A percentile compares a stretch with the other conserved stretches of the same genome.
phyloP scores from a whole-genome alignment of 1,140 invertebrate species.

The Sitobion miscanthi region DNA sequence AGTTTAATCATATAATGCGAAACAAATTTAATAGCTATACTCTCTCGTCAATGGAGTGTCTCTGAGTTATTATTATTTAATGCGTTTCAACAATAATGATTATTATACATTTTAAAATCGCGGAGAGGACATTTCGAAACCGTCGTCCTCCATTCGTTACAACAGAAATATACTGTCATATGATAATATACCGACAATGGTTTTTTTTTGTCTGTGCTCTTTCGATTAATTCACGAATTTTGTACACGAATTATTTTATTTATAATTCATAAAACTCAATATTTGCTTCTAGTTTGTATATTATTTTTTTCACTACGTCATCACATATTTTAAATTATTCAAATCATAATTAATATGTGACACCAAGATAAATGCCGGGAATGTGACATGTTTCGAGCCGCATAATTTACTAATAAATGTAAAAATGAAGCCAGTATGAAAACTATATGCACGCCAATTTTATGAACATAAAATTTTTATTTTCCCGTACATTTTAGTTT shows the following conservation, averaged over 20 bases:
- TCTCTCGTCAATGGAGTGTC: neutral
- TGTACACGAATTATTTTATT: neutral
- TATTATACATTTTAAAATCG: neutral
- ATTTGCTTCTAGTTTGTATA: neutral
- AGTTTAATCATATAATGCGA: neutral
- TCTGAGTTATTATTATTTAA: slow-evolving; percentile 17
- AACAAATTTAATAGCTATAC: neutral
- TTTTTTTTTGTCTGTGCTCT: neutral
- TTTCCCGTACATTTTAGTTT: neutral
- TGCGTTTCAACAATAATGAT: neutral
- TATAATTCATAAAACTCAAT: neutral
- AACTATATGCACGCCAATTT: neutral
- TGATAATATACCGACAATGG: neutral
- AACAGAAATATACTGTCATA: neutral
- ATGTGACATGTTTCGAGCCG: neutral
- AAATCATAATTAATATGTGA: slow-evolving; percentile 18
- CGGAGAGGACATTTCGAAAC: neutral
- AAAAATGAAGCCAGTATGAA: neutral
- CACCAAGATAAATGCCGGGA: neutral
- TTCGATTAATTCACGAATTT: neutral
- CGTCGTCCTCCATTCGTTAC: neutral
- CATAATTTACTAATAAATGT: slow-evolving; percentile 11
- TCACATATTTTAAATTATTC: slow-evolving; percentile 14
- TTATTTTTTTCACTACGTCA: neutral
- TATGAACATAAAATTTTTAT: neutral